These are phyloP conservation scores for Channa maculata DNA, from an alignment of 2,113 vertebrate species.

Conservation along the genomic window DNA sequence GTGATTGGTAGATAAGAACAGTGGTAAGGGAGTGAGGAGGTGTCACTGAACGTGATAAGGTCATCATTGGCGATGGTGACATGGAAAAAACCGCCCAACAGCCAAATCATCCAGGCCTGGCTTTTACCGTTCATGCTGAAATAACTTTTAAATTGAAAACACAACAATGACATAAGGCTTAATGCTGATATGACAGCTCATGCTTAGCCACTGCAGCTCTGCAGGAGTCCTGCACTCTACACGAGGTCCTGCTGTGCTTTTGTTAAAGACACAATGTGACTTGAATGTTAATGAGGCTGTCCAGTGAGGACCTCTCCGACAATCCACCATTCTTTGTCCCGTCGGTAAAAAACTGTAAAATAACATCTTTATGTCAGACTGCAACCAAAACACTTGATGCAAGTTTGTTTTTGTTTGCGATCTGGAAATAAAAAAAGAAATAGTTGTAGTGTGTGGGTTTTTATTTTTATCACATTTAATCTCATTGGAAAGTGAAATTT, in stretches of 20 bases:
- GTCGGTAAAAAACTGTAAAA: slow-evolving; percentile 35
- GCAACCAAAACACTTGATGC: slow-evolving; percentile 1
- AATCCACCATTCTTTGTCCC: slow-evolving; percentile 8
- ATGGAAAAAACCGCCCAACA: background rate
- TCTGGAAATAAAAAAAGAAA: too few relatives aligned
- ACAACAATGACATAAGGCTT: background rate
- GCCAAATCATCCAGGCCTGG: too few relatives aligned
- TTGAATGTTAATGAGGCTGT: slow-evolving; percentile 84
- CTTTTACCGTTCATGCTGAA: background rate
- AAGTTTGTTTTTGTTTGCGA: background rate
- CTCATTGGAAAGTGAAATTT: too few relatives aligned
- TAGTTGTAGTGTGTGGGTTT: too few relatives aligned
- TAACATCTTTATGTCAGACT: slow-evolving; percentile 48
- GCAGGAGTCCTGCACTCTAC: slow-evolving; percentile 31
- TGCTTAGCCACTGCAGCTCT: slow-evolving; percentile 16
- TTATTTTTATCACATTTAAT: too few relatives aligned
- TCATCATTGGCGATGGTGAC: slow-evolving; percentile 39
- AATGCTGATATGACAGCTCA: too few relatives aligned
- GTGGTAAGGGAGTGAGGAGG: slow-evolving; percentile 18
- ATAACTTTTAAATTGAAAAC: background rate
- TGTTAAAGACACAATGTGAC: slow-evolving; percentile 79
- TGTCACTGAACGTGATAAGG: slow-evolving; percentile 50
- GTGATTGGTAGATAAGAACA: slow-evolving; percentile 71
- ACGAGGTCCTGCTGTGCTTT: slow-evolving; percentile 45
- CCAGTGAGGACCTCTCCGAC: slow-evolving; percentile 17